A percentile compares a stretch with the other conserved stretches of the same genome.
These are phyloP conservation scores for Tethea ocularis DNA, from an alignment of 2,888 invertebrate genomes.

Conservation along the genomic window DNA sequence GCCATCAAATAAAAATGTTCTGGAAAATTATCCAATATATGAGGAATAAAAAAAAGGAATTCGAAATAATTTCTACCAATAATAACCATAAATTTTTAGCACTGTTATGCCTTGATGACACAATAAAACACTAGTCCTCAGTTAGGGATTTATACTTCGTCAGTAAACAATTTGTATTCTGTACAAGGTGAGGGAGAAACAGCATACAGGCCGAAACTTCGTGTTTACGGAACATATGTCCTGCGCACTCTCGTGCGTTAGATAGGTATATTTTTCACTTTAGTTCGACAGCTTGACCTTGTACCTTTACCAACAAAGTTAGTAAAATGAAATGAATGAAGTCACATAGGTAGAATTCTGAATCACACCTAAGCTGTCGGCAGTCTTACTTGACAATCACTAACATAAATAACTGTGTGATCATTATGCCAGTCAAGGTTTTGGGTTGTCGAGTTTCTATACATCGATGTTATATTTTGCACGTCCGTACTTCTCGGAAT, in stretches of 20 bases:
- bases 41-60: too few species aligned
- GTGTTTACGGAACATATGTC: too few species aligned
- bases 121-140: too few species aligned
- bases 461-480: slow-evolving; percentile 52
- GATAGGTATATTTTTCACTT: background rate
- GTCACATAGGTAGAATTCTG: slow-evolving; percentile 43
- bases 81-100: too few species aligned
- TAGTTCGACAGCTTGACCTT: background rate
- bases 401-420: slow-evolving; percentile 49
- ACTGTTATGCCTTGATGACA: too few species aligned
- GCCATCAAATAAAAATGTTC: background rate
- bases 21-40: too few species aligned
- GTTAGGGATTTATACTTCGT: too few species aligned
- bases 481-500: slow-evolving; percentile 67
- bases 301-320: background rate
- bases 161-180: too few species aligned
- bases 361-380: slow-evolving; percentile 44
- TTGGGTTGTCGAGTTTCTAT: slow-evolving; percentile 33
- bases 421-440: slow-evolving; percentile 52
- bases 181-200: background rate
- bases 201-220: background rate
- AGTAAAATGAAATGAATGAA: slow-evolving; percentile 36
- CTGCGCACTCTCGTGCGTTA: background rate
- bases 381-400: slow-evolving; percentile 47
- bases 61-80: too few species aligned